phyloP scores from a whole-genome alignment of 2,888 invertebrate genomes.

The Stenotaenia linearis region DNA sequence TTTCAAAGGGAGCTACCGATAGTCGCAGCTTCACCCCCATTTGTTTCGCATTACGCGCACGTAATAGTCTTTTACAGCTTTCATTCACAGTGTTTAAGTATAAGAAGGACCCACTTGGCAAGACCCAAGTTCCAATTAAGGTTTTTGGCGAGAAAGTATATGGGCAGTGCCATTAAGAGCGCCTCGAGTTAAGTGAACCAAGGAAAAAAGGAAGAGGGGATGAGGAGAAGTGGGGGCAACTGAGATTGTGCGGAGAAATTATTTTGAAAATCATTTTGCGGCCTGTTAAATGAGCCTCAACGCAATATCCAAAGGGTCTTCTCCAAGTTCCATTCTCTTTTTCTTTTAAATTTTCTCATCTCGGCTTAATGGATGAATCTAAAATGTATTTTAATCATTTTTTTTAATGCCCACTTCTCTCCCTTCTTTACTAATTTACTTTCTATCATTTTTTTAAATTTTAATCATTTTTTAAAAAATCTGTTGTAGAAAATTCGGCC shows the following conservation, averaged over 20 bases:
- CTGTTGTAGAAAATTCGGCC: too few relatives aligned
- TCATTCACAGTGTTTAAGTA: background rate
- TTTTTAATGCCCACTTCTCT: too few relatives aligned
- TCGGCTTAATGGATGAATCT: too few relatives aligned
- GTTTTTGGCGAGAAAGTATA: background rate
- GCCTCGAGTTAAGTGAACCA: background rate
- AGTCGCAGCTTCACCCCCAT: background rate
- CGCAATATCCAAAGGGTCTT: background rate
- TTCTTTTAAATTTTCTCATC: background rate
- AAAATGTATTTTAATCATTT: background rate
- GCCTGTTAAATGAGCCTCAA: background rate
- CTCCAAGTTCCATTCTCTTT: background rate
- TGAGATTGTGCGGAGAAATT: background rate
- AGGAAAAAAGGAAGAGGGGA: background rate
- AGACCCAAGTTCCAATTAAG: background rate
- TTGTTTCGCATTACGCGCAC: background rate
- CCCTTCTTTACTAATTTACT: background rate
- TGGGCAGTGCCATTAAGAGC: background rate
- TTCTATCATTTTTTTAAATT: background rate
- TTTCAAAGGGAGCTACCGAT: background rate
- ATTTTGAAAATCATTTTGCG: background rate
- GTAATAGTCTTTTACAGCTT: background rate
- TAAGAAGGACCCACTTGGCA: background rate
- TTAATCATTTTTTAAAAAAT: too few relatives aligned
- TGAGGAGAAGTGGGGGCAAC: background rate